Evolutionary conservation across 2,797 vertebrate genomes (phyloP), one percentile per base, ranked within the genome.

Genomic region (Micropoecilia bifurca): DNA sequence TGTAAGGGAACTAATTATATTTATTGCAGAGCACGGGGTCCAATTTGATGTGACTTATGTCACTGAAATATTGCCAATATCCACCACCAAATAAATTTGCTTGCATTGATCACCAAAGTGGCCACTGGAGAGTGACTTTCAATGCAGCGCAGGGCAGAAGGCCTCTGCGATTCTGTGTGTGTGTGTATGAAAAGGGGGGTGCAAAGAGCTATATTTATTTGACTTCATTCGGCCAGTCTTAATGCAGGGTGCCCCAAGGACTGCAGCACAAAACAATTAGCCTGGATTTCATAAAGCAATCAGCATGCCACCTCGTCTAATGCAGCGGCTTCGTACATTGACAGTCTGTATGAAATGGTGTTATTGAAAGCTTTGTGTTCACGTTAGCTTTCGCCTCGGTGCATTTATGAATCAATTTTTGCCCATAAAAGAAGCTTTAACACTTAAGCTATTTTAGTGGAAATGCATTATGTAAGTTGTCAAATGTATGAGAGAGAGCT

Each of bases 391-490:
- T 94, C 76, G 89, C 93, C 94, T 95, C 93, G 76, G 87, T 95
- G 94, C 95, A 95, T 96, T 95, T 95, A 93, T 94, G 93, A 96
- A 95, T 95, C 95, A 95, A 96, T 96, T 96, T 95, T 87, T 93
- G 88, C 80, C 93, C 93, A 95, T 96, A 94, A 96, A 96, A 96
- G 94, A 94, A 92, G 94, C 93, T 93, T 94, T 93, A 95, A 95
- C 94, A 95, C 94, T 95, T 95, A 94, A 94, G 94, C 94, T 96
- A 95, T 95, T 95, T 96, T 94, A 95, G 94, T 95, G 94, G 90
- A 94, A 96, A 96, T 94, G 94, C 95, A 95, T 96, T 96, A 95
- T 96, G 95, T 96, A 96, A 95, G 95, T 95, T 94, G 93, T 94
- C 93, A 93, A 91, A 93, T 92, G 93, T 91, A 83, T 78, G 87